A percentile compares a stretch with the other conserved stretches of the same genome.
Evolutionary conservation across 1,140 invertebrate genomes (phyloP).

Genomic region (Thaumatotibia leucotreta): DNA sequence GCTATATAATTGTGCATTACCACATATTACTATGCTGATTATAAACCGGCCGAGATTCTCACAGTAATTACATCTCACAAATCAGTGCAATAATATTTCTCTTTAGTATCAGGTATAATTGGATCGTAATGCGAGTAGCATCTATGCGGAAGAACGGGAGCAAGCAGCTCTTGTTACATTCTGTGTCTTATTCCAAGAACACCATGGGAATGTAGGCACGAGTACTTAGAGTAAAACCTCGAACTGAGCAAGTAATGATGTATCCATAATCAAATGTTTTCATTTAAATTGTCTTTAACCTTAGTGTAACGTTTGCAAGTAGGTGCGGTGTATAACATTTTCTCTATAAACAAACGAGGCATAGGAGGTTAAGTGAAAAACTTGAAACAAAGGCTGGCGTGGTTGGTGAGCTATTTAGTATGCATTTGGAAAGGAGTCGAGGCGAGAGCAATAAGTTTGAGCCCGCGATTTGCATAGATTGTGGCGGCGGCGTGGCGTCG

Average conservation of each 20-base stretch:
- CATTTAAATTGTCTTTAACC: neutral
- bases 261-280: neutral
- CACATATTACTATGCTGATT: slow-evolving; percentile 15
- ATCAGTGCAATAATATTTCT: slow-evolving; percentile 63
- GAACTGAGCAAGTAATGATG: neutral
- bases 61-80: slow-evolving; percentile 55
- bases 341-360: slow-evolving; percentile 37
- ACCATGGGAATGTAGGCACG: slow-evolving; percentile 55
- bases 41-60: slow-evolving; percentile 49
- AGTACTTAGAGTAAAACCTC: neutral
- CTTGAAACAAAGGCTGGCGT: slow-evolving; percentile 54
- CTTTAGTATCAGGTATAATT: slow-evolving; percentile 65
- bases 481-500: slow-evolving; percentile 37
- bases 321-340: slow-evolving; percentile 22
- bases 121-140: slow-evolving; percentile 63
- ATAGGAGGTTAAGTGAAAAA: slow-evolving; percentile 56
- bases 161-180: slow-evolving; percentile 65
- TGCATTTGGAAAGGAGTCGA: slow-evolving; percentile 72
- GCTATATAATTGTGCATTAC: neutral
- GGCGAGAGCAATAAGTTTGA: slow-evolving; percentile 73
- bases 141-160: slow-evolving; percentile 66
- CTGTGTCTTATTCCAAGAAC: slow-evolving; percentile 67
- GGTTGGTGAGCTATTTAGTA: slow-evolving; percentile 64
- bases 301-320: neutral
- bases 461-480: slow-evolving; percentile 71